phyloP scores from a whole-genome alignment of 64 coral and sea anemone species.

The Dendrophyllia cribrosa region DNA sequence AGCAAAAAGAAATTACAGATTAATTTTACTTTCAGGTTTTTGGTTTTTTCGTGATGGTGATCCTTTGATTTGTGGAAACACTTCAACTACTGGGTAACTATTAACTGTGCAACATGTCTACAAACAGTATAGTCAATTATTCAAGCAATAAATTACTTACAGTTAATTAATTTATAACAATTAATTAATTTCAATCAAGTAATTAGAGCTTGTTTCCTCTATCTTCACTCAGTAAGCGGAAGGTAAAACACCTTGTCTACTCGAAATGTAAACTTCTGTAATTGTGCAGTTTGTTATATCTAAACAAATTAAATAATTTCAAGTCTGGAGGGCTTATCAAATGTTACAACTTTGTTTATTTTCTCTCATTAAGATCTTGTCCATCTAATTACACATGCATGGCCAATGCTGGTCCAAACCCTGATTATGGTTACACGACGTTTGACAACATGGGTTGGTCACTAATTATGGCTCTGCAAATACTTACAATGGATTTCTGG shows the following conservation, averaged over 20 bases:
- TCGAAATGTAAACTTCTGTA: no score
- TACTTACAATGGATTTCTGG: slow-evolving; percentile 95
- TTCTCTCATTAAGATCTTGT: slow-evolving; percentile 51
- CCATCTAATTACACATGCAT: slow-evolving; percentile 85
- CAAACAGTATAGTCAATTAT: no score
- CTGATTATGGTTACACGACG: slow-evolving; percentile 83
- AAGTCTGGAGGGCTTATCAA: no score
- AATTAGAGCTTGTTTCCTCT: no score
- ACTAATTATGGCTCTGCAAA: slow-evolving; percentile 88
- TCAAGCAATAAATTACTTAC: no score
- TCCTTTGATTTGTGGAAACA: slow-evolving; percentile 76
- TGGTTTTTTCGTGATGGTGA: slow-evolving; percentile 60
- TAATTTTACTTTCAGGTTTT: background rate
- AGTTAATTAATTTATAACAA: no score
- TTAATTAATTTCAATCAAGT: no score
- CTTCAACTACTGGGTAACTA: slow-evolving; percentile 73
- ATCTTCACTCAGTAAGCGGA: no score
- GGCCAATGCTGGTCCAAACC: slow-evolving; percentile 77
- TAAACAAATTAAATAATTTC: no score
- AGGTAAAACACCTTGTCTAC: no score
- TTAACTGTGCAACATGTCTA: background rate
- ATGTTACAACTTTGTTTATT: background rate
- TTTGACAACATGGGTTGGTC: slow-evolving; percentile 97
- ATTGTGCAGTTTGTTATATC: no score
- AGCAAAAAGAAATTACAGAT: no score